Evolutionary conservation across 2,888 invertebrate genomes (phyloP), one percentile per base, ranked within the genome.

Genomic region (Chloroclysta siterata): DNA sequence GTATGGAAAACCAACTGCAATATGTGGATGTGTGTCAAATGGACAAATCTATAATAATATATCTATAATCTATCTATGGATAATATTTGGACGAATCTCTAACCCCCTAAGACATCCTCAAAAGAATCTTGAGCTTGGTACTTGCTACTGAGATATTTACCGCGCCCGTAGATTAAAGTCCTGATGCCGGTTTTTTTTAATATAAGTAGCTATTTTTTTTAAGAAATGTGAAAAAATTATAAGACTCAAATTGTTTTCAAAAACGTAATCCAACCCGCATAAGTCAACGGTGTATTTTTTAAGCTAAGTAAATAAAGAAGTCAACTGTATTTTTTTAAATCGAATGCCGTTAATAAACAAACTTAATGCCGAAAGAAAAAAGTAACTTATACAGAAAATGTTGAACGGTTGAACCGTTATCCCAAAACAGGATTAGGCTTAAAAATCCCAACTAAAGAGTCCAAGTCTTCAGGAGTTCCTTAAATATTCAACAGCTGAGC

Each of bases 401-500:
- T 67, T 65, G 69, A 72, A 70, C 62, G 56, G n/a, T n/a, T n/a
- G 17, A 56, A 69, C 76, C 71, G 73, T 74, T 75, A 74, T 61
- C 72, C 71, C 62, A 70, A 81, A 83, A 81, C 70, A 73, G 76
- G 83, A 82, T 82, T 83, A 82, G 65, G 65, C 65, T 67, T 63
- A 66, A 61, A 73, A 74, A 76, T 71, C 69, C 65, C 70, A 22
- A 70, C 62, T 66, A 68, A 54, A 68, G 65, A 70, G 1, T 69
- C 66, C 50, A 63, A 66, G 65, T 51, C 57, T 36, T 33, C 41
- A 8, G 3, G 44, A 52, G 47, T 60, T 63, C 54, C 53, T 60
- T 44, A 50, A 42, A 48, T 72, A 11, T 46, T 50, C 6, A 78
- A 84, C 83, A 72, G 78, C 69, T 72, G 68, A 72, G 76, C 75